A percentile compares a stretch with the other conserved stretches of the same genome.
Conservation (phyloP, 2,113 vertebrate genomes). For the Eulacestoma nigropectus region DNA sequence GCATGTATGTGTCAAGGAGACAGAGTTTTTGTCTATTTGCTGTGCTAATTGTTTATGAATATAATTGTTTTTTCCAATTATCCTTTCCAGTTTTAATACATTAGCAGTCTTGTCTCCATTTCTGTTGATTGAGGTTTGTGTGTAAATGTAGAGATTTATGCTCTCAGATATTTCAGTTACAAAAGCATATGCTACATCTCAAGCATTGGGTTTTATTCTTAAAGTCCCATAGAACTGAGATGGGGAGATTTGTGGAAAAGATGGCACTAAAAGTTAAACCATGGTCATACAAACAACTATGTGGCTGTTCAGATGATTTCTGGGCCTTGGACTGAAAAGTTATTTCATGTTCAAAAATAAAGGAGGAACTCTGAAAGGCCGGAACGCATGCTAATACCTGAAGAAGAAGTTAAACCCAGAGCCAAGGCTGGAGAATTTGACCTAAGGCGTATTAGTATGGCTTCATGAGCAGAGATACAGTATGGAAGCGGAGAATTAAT, state of each 20-base stretch:
- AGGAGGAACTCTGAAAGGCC: not conserved
- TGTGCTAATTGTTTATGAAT: constrained; percentile 23
- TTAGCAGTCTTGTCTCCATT: not conserved
- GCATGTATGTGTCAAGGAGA: not conserved
- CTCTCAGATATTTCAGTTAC: not conserved
- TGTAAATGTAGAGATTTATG: not conserved
- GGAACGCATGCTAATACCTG: not conserved
- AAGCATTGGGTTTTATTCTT: not conserved
- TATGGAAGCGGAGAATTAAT: not conserved
- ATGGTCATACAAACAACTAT: not conserved
- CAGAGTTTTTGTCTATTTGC: constrained; percentile 10
- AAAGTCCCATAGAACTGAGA: not conserved
- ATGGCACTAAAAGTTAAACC: not conserved
- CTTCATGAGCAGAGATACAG: not conserved
- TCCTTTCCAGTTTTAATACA: not conserved
- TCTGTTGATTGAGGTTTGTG: not conserved
- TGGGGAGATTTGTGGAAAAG: not conserved
- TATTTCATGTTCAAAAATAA: not conserved
- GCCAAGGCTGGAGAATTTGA: not conserved
- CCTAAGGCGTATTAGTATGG: not conserved
- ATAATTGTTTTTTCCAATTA: constrained; percentile 29
- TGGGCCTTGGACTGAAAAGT: not conserved
- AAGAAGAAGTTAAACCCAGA: not conserved
- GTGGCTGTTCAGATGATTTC: not conserved
- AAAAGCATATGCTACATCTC: not conserved